Percentiles rank a stretch among this genome's conserved stretches.
Conservation (phyloP, 2,113 vertebrate species). For the Zosterops borbonicus region DNA sequence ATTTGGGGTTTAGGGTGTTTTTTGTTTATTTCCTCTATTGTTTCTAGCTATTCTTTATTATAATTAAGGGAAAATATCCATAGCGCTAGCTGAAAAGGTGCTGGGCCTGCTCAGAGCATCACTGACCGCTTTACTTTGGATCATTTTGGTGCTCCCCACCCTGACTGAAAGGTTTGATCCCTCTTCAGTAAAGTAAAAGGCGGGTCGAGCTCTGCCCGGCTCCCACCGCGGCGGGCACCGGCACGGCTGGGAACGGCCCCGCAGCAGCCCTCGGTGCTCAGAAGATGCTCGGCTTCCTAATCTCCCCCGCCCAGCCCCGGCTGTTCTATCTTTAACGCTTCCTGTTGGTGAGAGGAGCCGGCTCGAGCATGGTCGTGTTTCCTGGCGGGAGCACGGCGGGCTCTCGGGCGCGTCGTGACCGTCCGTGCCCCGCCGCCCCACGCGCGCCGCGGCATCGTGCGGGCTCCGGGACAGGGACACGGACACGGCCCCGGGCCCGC, state of each 20-base stretch:
- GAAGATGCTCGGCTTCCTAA: conserved; percentile 53
- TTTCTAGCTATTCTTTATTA: background rate
- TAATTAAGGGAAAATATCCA: background rate
- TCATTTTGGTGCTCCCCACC: background rate
- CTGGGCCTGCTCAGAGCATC: background rate
- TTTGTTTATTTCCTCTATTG: fast-evolving
- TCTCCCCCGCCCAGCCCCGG: conserved; percentile 39
- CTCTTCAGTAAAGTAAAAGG: fast-evolving
- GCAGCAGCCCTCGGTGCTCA: background rate
- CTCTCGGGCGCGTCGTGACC: conserved; percentile 46
- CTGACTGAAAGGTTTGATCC: fast-evolving
- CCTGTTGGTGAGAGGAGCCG: conserved; percentile 58
- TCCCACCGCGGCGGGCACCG: background rate
- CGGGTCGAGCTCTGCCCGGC: background rate
- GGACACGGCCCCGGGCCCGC: background rate
- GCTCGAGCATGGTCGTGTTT: conserved; percentile 51
- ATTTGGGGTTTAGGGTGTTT: background rate
- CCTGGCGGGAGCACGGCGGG: conserved; percentile 58
- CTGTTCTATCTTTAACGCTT: conserved; percentile 69
- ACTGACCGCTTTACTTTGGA: fast-evolving
- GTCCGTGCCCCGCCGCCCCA: background rate
- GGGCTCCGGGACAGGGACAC: background rate
- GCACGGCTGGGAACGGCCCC: background rate
- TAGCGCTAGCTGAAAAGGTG: background rate
- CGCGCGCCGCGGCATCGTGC: conserved; percentile 24